These are phyloP conservation scores for Felis chaus DNA, from an alignment of 2,113 vertebrate species.

Conservation along the genomic window DNA sequence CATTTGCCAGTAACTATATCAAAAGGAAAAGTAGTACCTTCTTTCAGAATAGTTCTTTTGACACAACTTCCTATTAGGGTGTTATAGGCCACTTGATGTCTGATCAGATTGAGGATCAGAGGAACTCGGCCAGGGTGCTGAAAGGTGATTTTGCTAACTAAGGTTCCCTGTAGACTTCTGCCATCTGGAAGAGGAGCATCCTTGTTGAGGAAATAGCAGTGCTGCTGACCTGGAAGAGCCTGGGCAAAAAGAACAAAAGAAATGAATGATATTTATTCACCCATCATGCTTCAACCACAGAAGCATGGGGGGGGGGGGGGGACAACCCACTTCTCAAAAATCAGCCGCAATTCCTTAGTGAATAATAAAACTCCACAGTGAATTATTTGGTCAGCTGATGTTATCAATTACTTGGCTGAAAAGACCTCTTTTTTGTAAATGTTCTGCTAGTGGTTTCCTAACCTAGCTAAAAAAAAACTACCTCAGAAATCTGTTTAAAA, in stretches of 20 bases:
- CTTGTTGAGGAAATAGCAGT: conserved; percentile 98
- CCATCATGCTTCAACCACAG: background rate
- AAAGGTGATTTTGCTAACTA: conserved; percentile 96
- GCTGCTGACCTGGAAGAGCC: conserved; percentile 97
- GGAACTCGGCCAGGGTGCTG: conserved; percentile 96
- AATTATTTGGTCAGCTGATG: background rate
- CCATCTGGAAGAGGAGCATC: conserved; percentile 97
- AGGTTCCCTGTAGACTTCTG: conserved; percentile 92
- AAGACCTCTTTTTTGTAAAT: background rate
- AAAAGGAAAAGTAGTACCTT: conserved; percentile 86
- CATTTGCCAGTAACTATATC: conserved; percentile 11
- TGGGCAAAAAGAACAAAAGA: conserved; percentile 75
- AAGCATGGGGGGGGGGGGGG: no score
- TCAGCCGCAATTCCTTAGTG: background rate
- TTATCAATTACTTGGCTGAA: background rate
- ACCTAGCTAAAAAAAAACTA: conserved; percentile 32
- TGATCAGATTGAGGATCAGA: conserved; percentile 92
- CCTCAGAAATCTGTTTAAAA: background rate
- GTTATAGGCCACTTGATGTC: conserved; percentile 97
- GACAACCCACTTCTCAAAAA: background rate
- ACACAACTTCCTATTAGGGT: conserved; percentile 97
- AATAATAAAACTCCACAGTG: background rate
- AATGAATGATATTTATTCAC: conserved; percentile 33
- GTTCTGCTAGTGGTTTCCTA: background rate
- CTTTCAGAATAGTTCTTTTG: conserved; percentile 94